phyloP scores from a whole-genome alignment of 1,140 invertebrate species.

The Lasioglossum albipes region DNA sequence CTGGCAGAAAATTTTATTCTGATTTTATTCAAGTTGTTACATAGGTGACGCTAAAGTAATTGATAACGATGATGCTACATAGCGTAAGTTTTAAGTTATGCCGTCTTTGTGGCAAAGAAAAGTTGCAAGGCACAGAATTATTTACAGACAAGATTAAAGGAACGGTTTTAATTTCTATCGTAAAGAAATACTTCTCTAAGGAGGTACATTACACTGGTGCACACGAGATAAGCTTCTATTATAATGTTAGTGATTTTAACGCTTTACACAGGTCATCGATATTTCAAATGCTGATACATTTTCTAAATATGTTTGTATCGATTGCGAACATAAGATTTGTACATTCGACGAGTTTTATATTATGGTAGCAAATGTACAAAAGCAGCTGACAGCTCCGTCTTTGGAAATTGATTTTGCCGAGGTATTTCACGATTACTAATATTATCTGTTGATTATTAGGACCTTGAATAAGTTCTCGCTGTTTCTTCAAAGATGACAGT shows the following conservation, averaged over 20 bases:
- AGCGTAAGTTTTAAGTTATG: constrained; percentile 71
- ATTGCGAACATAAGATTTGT: constrained; percentile 75
- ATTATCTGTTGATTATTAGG: no score
- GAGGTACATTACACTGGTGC: constrained; percentile 63
- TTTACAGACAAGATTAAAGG: constrained; percentile 75
- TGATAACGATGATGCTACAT: constrained; percentile 70
- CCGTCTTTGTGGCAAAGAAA: constrained; percentile 75
- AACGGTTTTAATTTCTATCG: constrained; percentile 71
- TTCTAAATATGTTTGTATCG: constrained; percentile 75
- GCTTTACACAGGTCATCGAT: constrained; percentile 68
- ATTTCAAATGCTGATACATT: constrained; percentile 70
- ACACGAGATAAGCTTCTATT: constrained; percentile 5
- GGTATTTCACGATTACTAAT: constrained; percentile 53
- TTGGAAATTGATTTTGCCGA: constrained; percentile 76
- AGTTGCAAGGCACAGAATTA: constrained; percentile 72
- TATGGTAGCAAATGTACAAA: constrained; percentile 76
- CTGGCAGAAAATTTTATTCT: background rate
- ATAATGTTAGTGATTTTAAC: constrained; percentile 21
- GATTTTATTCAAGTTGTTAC: background rate
- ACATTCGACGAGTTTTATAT: constrained; percentile 75
- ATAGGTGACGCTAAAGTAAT: background rate
- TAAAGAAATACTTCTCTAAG: constrained; percentile 76
- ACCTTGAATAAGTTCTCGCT: no score
- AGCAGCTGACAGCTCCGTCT: constrained; percentile 70
- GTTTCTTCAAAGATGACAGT: no score